Conservation (phyloP, 2,113 vertebrate species). For the Sinocyclocheilus rhinocerous region DNA sequence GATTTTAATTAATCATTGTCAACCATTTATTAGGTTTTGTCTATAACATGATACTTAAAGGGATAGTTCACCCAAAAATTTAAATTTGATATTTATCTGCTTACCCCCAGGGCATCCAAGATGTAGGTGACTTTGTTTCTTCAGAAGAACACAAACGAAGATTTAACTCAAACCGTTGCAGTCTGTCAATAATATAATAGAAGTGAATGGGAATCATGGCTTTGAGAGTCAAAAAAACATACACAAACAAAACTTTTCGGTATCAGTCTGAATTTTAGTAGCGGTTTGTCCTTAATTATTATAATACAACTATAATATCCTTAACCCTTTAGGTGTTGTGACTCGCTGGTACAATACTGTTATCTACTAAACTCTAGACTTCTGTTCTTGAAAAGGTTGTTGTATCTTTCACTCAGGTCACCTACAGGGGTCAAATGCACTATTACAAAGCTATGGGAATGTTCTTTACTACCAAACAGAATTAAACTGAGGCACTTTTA, state of each 20-base stretch:
- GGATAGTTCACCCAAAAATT: too few relatives aligned
- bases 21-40: too few relatives aligned
- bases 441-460: not conserved
- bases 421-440: slow-evolving; percentile 6
- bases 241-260: not conserved
- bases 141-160: too few relatives aligned
- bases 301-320: not conserved
- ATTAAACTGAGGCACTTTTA: slow-evolving; percentile 17
- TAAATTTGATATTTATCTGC: too few relatives aligned
- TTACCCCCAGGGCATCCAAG: too few relatives aligned
- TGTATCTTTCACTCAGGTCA: not conserved
- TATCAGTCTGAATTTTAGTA: not conserved
- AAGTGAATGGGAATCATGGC: too few relatives aligned
- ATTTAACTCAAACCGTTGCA: too few relatives aligned
- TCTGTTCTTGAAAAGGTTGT: not conserved
- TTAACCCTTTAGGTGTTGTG: too few relatives aligned
- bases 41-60: not conserved
- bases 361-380: not conserved
- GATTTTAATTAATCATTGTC: not conserved
- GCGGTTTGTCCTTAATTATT: not conserved
- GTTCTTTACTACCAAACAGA: not conserved
- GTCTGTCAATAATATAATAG: too few relatives aligned
- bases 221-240: too few relatives aligned
- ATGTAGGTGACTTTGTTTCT: too few relatives aligned
- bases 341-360: not conserved